Base-by-base conservation (phyloP, 1,140 invertebrate species). In the Pseudobourletiella spinata region DNA sequence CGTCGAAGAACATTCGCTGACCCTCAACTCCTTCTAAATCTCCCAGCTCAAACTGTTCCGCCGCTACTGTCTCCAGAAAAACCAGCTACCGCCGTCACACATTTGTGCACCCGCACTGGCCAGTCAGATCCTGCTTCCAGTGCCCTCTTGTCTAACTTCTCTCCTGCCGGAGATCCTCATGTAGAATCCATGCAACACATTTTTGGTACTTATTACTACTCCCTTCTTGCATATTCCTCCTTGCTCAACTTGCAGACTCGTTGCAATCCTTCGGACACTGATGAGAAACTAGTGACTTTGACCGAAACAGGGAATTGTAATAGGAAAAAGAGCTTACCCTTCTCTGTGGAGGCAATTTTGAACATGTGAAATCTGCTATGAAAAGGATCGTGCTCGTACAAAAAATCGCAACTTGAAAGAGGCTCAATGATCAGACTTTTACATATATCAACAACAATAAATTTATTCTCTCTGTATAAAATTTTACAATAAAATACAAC, bases 1-100 rank as follows among this genome's bases (percentile, higher is more conserved):
- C 46, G 61, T 14, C 14, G 65, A 30, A 63, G 44, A 48, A 63
- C 65, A 8, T 66, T 66, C 52, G 65, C 65, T 1, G 65, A 66
- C 35, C 65, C 65, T 22, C 60, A 66, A 43, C 42, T 66, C 4
- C 32, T 63, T 6, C 24, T 26, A 20, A 15, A 43, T 25, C 6
- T 6, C 20, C n/a, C n/a, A n/a, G n/a, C 35, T 39, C n/a, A n/a
- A n/a, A n/a, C n/a, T n/a, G n/a, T n/a, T n/a, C n/a, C n/a, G n/a
- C n/a, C n/a, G n/a, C n/a, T n/a, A n/a, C n/a, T n/a, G n/a, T n/a
- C n/a, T n/a, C n/a, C n/a, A n/a, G n/a, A n/a, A n/a, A n/a, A n/a
- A n/a, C n/a, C n/a, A n/a, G n/a, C n/a, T n/a, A n/a, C n/a, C n/a
- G n/a, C n/a, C n/a, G n/a, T n/a, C n/a, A n/a, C n/a, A n/a, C n/a